Percentiles rank a stretch among this genome's conserved stretches.
Evolutionary conservation across 2,797 vertebrate genomes (phyloP).

Genomic region (Ctenosaura bakeri): DNA sequence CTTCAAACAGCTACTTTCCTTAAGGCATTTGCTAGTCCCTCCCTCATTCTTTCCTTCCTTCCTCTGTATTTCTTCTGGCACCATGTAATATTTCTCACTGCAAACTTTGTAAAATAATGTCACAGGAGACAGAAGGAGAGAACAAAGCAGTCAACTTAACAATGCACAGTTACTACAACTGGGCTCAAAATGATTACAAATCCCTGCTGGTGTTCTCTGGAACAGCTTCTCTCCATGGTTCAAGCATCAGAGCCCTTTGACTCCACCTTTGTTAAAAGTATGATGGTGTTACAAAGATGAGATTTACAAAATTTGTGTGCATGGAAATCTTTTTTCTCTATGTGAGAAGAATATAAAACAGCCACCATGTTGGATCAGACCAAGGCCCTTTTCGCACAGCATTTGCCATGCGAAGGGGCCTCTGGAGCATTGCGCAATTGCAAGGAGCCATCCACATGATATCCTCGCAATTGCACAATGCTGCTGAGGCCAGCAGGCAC

Average conservation of each 20-base stretch:
- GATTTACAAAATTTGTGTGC: neutral
- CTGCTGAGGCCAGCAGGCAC: too few species aligned
- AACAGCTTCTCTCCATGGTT: neutral
- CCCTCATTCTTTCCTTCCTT: neutral
- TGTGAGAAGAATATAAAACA: too few species aligned
- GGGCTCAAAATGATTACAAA: neutral
- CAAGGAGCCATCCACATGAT: too few species aligned
- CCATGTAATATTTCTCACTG: neutral
- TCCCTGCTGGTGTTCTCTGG: neutral
- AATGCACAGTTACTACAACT: neutral
- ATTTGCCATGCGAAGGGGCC: too few species aligned
- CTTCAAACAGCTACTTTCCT: neutral
- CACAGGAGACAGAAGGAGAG: neutral
- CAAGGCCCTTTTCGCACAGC: too few species aligned
- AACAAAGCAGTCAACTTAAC: conserved; percentile 15
- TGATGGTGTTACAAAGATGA: neutral
- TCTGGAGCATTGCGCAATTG: too few species aligned
- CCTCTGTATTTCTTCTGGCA: conserved; percentile 10
- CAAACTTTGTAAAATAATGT: neutral
- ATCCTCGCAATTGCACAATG: too few species aligned
- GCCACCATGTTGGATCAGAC: too few species aligned
- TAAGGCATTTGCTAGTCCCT: neutral
- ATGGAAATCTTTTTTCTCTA: neutral
- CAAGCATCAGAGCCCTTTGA: neutral
- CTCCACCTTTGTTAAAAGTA: neutral